These are phyloP conservation scores for Abramis brama DNA, from an alignment of 2,113 vertebrate species.

Conservation along the genomic window DNA sequence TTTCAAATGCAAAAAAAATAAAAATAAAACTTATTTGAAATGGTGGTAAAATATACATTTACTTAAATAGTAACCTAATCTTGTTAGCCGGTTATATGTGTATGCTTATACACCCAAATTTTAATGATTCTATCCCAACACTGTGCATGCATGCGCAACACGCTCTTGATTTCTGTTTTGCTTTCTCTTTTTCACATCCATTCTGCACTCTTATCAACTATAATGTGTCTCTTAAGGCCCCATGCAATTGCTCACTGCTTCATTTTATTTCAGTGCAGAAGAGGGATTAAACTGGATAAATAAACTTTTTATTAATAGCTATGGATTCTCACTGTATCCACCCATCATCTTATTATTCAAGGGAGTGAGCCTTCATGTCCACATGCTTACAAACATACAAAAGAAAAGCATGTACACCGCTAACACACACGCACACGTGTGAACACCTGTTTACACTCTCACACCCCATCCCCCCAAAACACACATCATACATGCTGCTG, in stretches of 20 bases:
- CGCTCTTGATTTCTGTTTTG: slow-evolving; percentile 1
- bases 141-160: neutral
- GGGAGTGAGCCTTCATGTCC: neutral
- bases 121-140: neutral
- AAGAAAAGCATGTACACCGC: neutral
- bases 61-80: neutral
- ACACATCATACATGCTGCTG: slow-evolving; percentile 43
- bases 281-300: neutral
- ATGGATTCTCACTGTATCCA: neutral
- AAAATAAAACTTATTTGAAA: neutral
- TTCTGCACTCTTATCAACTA: neutral
- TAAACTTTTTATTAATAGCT: neutral
- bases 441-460: slow-evolving; percentile 32
- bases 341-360: neutral
- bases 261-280: neutral
- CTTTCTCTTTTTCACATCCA: neutral
- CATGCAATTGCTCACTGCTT: neutral
- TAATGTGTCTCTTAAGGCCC: neutral
- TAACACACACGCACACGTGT: slow-evolving; percentile 2
- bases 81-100: neutral
- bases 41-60: neutral
- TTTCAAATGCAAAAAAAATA: neutral
- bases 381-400: slow-evolving; percentile 9
- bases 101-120: neutral
- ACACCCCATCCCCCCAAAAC: slow-evolving; percentile 37